Evolutionary conservation across 1,140 invertebrate genomes (phyloP).

Genomic region (Tetraneura akinire): DNA sequence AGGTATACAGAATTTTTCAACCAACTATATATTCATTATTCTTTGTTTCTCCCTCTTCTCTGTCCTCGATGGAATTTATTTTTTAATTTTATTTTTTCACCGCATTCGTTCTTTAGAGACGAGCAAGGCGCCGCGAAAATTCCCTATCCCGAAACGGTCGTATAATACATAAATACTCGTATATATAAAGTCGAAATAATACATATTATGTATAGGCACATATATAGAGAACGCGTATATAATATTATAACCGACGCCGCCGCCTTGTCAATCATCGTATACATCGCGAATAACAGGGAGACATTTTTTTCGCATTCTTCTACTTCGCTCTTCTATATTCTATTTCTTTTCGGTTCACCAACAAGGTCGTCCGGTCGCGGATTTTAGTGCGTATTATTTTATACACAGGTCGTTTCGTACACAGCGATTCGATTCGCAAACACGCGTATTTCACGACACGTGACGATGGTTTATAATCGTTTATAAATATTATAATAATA

Average conservation of each 20-base stretch:
- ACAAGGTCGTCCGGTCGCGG: slow-evolving; percentile 1
- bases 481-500: no score
- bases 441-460: no score
- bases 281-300: background rate
- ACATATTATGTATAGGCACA: no score
- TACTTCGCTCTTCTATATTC: no score
- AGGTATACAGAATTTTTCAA: background rate
- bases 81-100: background rate
- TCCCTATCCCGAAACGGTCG: slow-evolving; percentile 24
- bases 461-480: no score
- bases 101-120: slow-evolving; percentile 32
- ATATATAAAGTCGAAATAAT: background rate
- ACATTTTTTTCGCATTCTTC: slow-evolving; percentile 32
- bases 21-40: background rate
- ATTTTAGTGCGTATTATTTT: background rate
- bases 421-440: no score
- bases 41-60: background rate
- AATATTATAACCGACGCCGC: background rate
- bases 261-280: slow-evolving; percentile 36
- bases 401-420: slow-evolving; percentile 7
- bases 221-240: background rate
- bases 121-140: slow-evolving; percentile 46
- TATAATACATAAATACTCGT: background rate
- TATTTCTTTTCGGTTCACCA: background rate
- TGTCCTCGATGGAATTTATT: slow-evolving; percentile 13